These are phyloP conservation scores for Scaptomyza pallida DNA, from an alignment of 1,140 invertebrate species.

Conservation along the genomic window DNA sequence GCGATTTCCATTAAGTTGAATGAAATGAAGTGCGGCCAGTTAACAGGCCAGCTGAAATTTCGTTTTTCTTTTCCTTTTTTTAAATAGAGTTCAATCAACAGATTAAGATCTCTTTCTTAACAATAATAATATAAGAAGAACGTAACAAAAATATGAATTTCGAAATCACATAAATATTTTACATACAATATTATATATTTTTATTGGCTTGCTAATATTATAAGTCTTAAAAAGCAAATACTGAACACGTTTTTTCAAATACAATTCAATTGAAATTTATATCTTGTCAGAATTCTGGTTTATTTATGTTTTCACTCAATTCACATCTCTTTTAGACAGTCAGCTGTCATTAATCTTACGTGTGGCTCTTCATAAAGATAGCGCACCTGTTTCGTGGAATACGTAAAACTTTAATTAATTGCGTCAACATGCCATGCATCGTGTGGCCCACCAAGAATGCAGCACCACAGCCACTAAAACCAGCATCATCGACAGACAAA, in stretches of 20 bases:
- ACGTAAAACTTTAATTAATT: slow-evolving; percentile 53
- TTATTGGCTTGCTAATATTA: too few species aligned
- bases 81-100: too few species aligned
- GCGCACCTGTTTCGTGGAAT: slow-evolving; percentile 40
- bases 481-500: background rate
- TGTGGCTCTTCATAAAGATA: background rate
- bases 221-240: too few species aligned
- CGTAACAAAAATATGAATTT: too few species aligned
- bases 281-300: too few species aligned
- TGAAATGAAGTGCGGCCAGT: slow-evolving; percentile 16
- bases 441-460: slow-evolving; percentile 57
- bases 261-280: background rate
- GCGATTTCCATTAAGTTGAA: slow-evolving; percentile 10
- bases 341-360: slow-evolving; percentile 8
- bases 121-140: too few species aligned
- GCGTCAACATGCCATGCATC: slow-evolving; percentile 43
- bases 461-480: too few species aligned
- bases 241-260: too few species aligned
- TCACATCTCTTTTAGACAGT: background rate
- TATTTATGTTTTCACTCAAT: slow-evolving; percentile 5
- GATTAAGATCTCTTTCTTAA: too few species aligned
- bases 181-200: too few species aligned
- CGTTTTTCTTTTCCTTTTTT: too few species aligned
- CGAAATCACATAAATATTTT: too few species aligned
- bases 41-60: background rate